Base-by-base conservation (phyloP, 2,888 invertebrate genomes). In the Anorthoa munda region DNA sequence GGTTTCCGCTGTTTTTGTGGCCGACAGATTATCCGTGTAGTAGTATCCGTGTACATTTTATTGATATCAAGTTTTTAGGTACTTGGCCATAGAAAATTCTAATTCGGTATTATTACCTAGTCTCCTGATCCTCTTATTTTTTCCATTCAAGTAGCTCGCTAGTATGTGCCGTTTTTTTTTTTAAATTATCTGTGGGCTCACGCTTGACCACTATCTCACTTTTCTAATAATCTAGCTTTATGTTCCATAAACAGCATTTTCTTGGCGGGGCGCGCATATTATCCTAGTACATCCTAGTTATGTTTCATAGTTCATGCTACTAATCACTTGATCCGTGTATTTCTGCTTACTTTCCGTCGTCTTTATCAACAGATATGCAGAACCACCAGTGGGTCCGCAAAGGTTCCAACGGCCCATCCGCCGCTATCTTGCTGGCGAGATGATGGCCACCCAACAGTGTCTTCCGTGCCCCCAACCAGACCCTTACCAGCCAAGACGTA, bases 371-470 rank as follows among this genome's bases (percentile, higher is more conserved):
- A 96, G 96, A 88, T 95, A 95, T 92, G 93, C 94, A 91, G 95
- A 96, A 96, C 89, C 97, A 5, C 95, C 96, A 2, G 66, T 95
- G 70, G 96, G 95, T 1, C 87, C 90, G 1, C 91, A 93, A 46
- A 89, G 96, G 61, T 96, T 96, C 82, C 96, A 95, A 83, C 91
- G 96, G 1, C 94, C 96, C 0, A 84, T 93, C 5, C 97, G 92
- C 67, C 92, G 89, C 97, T 86, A 91, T 66, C 87, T 95, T 45
- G 89, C 92, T 2, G 96, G 96, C 0, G 96, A 96, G 71, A 79
- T 94, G 75, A 85, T 89, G 39, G 94, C 95, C 2, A 92, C 88
- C 2, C 87, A 83, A 51, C 92, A 92, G 51, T 96, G 96, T 75
- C 79, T 80, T 15, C 94, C 94, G 3, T 96, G 96, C 60, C 93